Base-by-base conservation (phyloP, 92 coral and sea anemone species). In the Zoanthus solanderi region DNA sequence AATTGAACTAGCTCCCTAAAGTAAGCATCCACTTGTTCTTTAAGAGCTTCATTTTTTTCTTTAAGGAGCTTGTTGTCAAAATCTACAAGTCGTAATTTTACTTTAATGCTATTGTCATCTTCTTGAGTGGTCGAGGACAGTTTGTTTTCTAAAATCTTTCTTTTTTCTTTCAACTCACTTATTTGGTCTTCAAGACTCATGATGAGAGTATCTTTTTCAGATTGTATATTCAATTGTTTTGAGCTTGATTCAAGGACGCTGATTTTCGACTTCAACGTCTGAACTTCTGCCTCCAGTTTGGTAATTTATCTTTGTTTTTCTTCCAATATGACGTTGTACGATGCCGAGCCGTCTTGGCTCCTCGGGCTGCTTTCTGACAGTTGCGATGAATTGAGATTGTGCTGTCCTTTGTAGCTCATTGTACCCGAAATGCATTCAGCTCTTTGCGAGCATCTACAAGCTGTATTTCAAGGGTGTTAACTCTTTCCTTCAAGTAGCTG, bases 371-470 rank as follows among this genome's bases (percentile, higher is more conserved):
- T 28, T 65, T 67, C 85, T 67, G 75, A 66, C 47, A 81, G 50
- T 2, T 81, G 85, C 9, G 85, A 67, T 10, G 67, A 7, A 46
- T 45, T 81, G 2, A 65, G 76, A 18, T 65, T 61, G 8, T 81
- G 75, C 0, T 81, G 85, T 44, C 61, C 30, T 28, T 67, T 81
- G 28, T 23, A 17, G 85, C 30, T 68, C 61, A 67, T 47, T 47
- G 75, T 23, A 54, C 44, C 9, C 74, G 85, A 18, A 66, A 46
- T 18, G 47, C 37, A 47, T 81, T 65, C 7, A 30, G 3, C 18
- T 81, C 85, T 81, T 66, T 81, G 18, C 74, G 85, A 30, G 75
- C 18, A 67, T 81, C 76, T 18, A 81, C 32, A 46, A 81, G 74
- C 48, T 81, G 75, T 56, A 28, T 47, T 66, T 81, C 85, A 81